A percentile compares a stretch with the other conserved stretches of the same genome.
Evolutionary conservation across 2,888 invertebrate species (phyloP).

Genomic region (Torymus aiolomorphi): DNA sequence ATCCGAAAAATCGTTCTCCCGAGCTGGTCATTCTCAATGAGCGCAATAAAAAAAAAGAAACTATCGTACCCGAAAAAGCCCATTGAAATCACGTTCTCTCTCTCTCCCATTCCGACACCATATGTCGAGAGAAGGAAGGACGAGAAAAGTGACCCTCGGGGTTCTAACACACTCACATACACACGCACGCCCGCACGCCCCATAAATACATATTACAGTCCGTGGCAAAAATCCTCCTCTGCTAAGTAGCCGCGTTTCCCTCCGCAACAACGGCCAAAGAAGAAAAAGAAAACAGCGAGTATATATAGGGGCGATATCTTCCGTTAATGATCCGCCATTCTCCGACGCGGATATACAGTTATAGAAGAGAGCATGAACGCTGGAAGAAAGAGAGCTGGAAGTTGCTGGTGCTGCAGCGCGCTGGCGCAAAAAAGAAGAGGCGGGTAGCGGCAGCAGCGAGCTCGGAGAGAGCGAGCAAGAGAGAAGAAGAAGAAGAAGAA

Average conservation of each 20-base stretch:
- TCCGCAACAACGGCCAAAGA: constrained; percentile 5
- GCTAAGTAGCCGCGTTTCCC: neutral
- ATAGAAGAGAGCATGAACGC: neutral
- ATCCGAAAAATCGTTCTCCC: neutral
- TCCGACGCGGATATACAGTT: constrained; percentile 26
- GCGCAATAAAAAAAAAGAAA: constrained; percentile 6
- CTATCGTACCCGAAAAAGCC: constrained; percentile 5
- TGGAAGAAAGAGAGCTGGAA: constrained; percentile 23
- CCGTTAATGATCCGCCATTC: constrained; percentile 54
- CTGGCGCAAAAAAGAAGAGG: constrained; percentile 32
- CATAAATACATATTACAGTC: constrained; percentile 24
- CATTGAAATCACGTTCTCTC: constrained; percentile 48
- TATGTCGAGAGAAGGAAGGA: constrained; percentile 34
- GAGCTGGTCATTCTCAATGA: neutral
- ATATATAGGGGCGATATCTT: constrained; percentile 17
- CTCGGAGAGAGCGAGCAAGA: neutral
- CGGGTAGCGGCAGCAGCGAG: neutral
- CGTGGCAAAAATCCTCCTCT: neutral
- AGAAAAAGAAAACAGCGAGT: constrained; percentile 58
- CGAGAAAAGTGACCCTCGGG: constrained; percentile 23
- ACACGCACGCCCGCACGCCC: neutral
- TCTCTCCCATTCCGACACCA: constrained; percentile 18
- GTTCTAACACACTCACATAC: neutral
- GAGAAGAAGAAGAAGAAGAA: constrained; percentile 40
- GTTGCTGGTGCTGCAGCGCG: neutral